phyloP scores from a whole-genome alignment of 64 coral and sea anemone genomes.

The Astreopora myriophthalma region DNA sequence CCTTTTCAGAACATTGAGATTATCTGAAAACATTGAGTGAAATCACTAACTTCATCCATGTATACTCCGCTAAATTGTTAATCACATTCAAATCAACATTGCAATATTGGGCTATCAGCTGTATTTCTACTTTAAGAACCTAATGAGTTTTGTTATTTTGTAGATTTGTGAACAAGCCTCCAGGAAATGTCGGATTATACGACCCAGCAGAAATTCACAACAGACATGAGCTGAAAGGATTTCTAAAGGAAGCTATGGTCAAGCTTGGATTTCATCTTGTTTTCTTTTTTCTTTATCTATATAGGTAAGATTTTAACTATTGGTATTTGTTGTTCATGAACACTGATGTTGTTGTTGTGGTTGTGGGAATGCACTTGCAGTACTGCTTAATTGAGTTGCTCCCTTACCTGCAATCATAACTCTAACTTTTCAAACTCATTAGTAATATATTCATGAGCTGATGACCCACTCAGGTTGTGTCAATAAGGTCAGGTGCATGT shows the following conservation, averaged over 20 bases:
- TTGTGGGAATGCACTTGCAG: too few species aligned
- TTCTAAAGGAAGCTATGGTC: conserved; percentile 95
- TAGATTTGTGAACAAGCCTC: conserved; percentile 92
- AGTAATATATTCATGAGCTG: too few species aligned
- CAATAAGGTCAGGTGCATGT: too few species aligned
- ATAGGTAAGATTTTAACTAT: conserved; percentile 65
- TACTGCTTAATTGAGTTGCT: too few species aligned
- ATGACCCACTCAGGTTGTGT: too few species aligned
- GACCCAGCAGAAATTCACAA: conserved; percentile 99
- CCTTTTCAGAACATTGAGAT: neutral
- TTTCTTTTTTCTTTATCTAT: conserved; percentile 98
- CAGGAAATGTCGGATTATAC: conserved; percentile 94
- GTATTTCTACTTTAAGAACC: too few species aligned
- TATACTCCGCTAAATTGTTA: neutral
- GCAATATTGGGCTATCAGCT: too few species aligned
- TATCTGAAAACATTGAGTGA: too few species aligned
- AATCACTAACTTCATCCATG: neutral
- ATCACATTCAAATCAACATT: neutral
- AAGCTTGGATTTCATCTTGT: conserved; percentile 97
- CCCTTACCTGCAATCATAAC: too few species aligned
- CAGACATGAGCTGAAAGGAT: conserved; percentile 88
- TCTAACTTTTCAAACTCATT: too few species aligned
- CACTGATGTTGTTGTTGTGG: too few species aligned
- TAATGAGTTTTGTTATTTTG: neutral
- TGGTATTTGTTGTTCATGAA: neutral